Evolutionary conservation across 2,888 invertebrate genomes (phyloP), one percentile per base, ranked within the genome.

Genomic region (Thereva unica): DNA sequence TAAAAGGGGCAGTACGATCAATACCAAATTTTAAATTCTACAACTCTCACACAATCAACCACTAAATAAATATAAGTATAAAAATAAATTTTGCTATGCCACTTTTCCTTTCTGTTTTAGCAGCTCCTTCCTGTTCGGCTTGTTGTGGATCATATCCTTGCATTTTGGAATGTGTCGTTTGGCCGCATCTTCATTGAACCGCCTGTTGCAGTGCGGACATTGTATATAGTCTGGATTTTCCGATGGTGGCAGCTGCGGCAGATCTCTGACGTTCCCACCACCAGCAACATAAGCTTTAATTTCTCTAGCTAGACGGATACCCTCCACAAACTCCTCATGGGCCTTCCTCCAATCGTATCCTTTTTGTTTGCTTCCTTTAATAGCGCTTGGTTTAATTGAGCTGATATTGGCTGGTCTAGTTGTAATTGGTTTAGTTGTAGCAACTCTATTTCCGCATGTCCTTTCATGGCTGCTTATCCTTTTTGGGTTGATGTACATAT

Each of bases 111-210:
- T 40, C 10, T 49, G 7, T 42, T 42, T 42, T 42, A 45, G 50
- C 45, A 41, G 34, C 73, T 5, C 45, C 9, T 56, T 72, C 68
- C 73, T 82, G 77, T 83, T 88, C 74, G 89, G 86, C 75, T 93
- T 93, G 78, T 94, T 94, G 80, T 89, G 91, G 72, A 87, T 82
- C 83, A 88, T 93, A 74, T 83, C 87, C 75, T 91, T 89, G 82
- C 97, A 97, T 82, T 92, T 91, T 59, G 97, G 96, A 73, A 97
- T 95, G 83, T 97, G 96, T 40, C 96, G 83, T 72, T 91, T 91
- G 1, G 96, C 97, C 0, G 93, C 93, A 0, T 83, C 82, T 74
- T 89, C 86, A 82, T 91, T 93, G 83, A 96, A 97, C 74, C 89
- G 88, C 0, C 95, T 85, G 38, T 84, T 84, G 80, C 96, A 97